Conservation (phyloP, 2,888 invertebrate genomes). For the Agrenia bidenticulata region DNA sequence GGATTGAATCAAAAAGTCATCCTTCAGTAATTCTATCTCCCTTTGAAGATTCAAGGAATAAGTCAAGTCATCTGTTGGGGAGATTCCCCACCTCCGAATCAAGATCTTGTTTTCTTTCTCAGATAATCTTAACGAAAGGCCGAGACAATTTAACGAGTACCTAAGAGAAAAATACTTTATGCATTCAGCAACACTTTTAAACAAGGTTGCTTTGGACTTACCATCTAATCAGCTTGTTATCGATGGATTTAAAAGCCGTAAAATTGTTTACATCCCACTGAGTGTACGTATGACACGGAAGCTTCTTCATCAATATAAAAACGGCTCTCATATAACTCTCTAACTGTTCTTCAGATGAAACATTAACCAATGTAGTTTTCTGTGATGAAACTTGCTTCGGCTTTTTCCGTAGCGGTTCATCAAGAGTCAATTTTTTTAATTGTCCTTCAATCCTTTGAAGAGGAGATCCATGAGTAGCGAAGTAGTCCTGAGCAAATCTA, state of each 20-base stretch:
- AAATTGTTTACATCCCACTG: conserved; percentile 29
- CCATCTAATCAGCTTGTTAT: conserved; percentile 26
- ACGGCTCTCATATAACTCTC: conserved; percentile 21
- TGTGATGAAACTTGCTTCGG: conserved; percentile 11
- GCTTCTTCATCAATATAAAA: conserved; percentile 26
- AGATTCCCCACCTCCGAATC: not conserved
- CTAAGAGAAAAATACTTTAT: not conserved
- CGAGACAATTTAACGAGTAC: not conserved
- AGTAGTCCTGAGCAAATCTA: conserved; percentile 41
- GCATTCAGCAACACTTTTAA: not conserved
- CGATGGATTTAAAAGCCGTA: not conserved
- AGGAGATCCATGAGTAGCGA: conserved; percentile 29
- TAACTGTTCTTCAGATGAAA: conserved; percentile 1
- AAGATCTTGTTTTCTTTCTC: conserved; percentile 7
- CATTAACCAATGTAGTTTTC: not conserved
- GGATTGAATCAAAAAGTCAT: not conserved
- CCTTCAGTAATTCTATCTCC: not conserved
- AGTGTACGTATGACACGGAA: conserved; percentile 25
- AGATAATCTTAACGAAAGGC: conserved; percentile 21
- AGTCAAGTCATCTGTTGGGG: not conserved
- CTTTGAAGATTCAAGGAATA: not conserved
- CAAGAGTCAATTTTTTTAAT: conserved; percentile 10
- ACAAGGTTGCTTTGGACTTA: conserved; percentile 9
- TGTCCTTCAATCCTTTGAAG: conserved; percentile 15
- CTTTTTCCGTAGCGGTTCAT: conserved; percentile 27